phyloP scores from a whole-genome alignment of 2,888 invertebrate genomes.

The Mellilla xanthometata region DNA sequence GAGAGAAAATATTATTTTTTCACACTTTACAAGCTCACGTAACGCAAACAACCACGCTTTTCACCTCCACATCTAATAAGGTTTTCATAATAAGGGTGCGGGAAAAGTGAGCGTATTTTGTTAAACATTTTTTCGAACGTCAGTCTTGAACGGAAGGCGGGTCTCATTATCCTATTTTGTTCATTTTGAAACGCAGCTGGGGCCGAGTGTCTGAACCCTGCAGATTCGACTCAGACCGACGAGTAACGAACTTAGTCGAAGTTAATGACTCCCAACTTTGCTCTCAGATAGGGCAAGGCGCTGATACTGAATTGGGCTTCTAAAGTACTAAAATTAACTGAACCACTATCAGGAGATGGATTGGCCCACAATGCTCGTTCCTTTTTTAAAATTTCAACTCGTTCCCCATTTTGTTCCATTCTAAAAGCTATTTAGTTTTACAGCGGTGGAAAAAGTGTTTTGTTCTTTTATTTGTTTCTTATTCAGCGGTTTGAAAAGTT shows the following conservation, averaged over 20 bases:
- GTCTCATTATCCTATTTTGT: conserved; percentile 53
- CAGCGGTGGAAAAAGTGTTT: conserved; percentile 15
- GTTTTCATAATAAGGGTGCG: conserved; percentile 32
- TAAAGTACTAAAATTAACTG: conserved; percentile 50
- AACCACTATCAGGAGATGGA: conserved; percentile 48
- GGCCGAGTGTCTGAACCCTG: conserved; percentile 31
- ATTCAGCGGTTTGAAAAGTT: conserved; percentile 1
- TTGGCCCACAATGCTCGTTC: conserved; percentile 32
- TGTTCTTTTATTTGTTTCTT: conserved; percentile 19
- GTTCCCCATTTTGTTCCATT: conserved; percentile 30
- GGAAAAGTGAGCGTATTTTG: conserved; percentile 26
- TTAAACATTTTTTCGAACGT: conserved; percentile 30
- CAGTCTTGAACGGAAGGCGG: conserved; percentile 18
- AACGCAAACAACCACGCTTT: conserved; percentile 22
- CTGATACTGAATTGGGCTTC: conserved; percentile 52
- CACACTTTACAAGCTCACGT: conserved; percentile 16
- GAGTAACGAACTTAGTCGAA: conserved; percentile 58
- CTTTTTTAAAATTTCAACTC: conserved; percentile 34
- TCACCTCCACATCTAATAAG: conserved; percentile 29
- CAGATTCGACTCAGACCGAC: conserved; percentile 33
- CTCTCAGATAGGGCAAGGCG: conserved; percentile 32
- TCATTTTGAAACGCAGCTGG: conserved; percentile 53
- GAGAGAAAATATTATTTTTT: conserved; percentile 9
- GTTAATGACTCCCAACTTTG: conserved; percentile 60
- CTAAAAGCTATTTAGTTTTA: conserved; percentile 28